These are phyloP conservation scores for Physocephala rufipes DNA, from an alignment of 2,888 invertebrate genomes.

Conservation along the genomic window DNA sequence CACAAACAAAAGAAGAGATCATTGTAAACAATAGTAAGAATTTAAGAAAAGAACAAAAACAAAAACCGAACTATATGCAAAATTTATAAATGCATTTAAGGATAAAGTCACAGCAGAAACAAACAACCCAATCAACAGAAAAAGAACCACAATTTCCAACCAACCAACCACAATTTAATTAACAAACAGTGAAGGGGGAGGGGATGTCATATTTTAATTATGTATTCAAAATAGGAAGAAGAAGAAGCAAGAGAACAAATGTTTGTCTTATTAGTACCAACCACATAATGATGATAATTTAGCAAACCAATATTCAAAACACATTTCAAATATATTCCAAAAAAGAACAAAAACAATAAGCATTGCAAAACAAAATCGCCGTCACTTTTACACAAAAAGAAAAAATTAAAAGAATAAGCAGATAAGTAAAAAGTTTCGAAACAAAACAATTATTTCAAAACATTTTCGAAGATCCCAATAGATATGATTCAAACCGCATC, in stretches of 20 bases:
- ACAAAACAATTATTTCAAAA: too few relatives aligned
- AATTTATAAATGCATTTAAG: constrained; percentile 27
- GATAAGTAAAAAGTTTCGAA: constrained; percentile 9
- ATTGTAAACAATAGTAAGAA: constrained; percentile 54
- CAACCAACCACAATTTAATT: too few relatives aligned
- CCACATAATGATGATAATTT: constrained; percentile 24
- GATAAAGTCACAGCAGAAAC: constrained; percentile 31
- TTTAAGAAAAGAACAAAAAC: constrained; percentile 42
- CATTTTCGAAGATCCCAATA: too few relatives aligned
- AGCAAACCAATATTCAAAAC: constrained; percentile 24
- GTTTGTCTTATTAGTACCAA: constrained; percentile 22
- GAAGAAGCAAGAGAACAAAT: too few relatives aligned
- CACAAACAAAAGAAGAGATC: constrained; percentile 44
- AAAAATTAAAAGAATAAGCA: constrained; percentile 13
- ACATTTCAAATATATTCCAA: too few relatives aligned
- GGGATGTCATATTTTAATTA: constrained; percentile 40
- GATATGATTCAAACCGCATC: too few relatives aligned
- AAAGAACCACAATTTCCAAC: too few relatives aligned
- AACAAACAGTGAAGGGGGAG: too few relatives aligned
- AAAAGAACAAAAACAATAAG: constrained; percentile 14
- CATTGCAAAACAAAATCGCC: constrained; percentile 10
- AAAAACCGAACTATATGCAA: constrained; percentile 39
- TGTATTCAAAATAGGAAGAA: constrained; percentile 35
- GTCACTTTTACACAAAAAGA: constrained; percentile 25
- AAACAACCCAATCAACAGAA: constrained; percentile 41